Evolutionary conservation across 2,113 vertebrate genomes (phyloP), one percentile per base, ranked within the genome.

Genomic region (Fulmarus glacialis): DNA sequence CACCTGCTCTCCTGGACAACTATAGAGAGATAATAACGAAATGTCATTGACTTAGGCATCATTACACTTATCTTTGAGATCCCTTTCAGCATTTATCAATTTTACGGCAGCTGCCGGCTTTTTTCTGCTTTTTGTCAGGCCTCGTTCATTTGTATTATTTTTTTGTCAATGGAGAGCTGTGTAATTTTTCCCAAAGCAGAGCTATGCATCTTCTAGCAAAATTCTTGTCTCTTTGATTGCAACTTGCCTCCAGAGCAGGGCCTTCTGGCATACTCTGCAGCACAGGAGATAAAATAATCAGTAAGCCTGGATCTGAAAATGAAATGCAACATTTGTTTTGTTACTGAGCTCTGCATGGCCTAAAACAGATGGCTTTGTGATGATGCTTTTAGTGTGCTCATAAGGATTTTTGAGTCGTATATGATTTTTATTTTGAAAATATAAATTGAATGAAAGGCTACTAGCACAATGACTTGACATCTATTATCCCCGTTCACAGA

Each of bases 261-360:
- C 88, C 90, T 94, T 87, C 79, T 96, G 94, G 90, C 95, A 90
- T 95, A 48, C 68, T 81, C 62, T 96, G 93, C 36, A 94, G 84
- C 91, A 82, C 82, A 85, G 87, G 84, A 97, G 92, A 96, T 96
- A 97, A 97, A 98, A 91, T 98, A 97, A 98, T 98, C 97, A 97
- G 92, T 98, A 97, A 94, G 30, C 48, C 91, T 4, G 42, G 72
- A 92, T 95, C 94, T 97, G 94, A 97, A 97, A 98, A 97, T 94
- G 84, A 98, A 98, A 95, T 96, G 93, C 87, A 98, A 84, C 91
- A 58, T 97, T 98, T 97, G 60, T 97, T 89, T 96, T 95, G 53
- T 83, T 60, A 73, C 78, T 85, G 70, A 94, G 84, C 66, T 90
- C 62, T 74, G 29, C 87, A 30, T 38, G 66, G 50, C 38, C 81